Evolutionary conservation across 2,888 invertebrate species (phyloP).

Genomic region (Mellilla xanthometata): DNA sequence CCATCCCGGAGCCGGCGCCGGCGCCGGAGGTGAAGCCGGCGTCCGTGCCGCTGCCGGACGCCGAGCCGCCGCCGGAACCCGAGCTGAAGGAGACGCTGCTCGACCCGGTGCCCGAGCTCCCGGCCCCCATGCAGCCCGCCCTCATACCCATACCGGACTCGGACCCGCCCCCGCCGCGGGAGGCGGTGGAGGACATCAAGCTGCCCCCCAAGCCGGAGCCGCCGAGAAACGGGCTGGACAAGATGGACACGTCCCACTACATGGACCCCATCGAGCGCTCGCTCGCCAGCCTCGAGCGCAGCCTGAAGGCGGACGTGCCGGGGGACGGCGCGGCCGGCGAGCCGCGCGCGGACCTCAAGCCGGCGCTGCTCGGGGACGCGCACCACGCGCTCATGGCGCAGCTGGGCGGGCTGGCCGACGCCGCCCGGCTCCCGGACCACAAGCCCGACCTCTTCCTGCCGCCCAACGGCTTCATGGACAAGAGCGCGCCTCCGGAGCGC

Average conservation of each 20-base stretch:
- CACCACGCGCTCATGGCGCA: slow-evolving; percentile 75
- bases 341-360: slow-evolving; percentile 40
- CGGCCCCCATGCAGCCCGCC: slow-evolving; percentile 39
- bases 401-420: slow-evolving; percentile 65
- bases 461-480: slow-evolving; percentile 70
- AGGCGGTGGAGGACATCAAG: slow-evolving; percentile 47
- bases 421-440: slow-evolving; percentile 63
- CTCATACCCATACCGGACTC: slow-evolving; percentile 13
- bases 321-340: slow-evolving; percentile 78
- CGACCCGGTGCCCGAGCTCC: slow-evolving; percentile 38
- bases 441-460: slow-evolving; percentile 66
- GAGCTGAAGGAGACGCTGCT: slow-evolving; percentile 50
- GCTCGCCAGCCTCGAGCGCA: slow-evolving; percentile 86
- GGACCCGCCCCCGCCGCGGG: slow-evolving; percentile 39
- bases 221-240: slow-evolving; percentile 72
- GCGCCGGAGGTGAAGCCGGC: slow-evolving; percentile 24
- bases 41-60: slow-evolving; percentile 40
- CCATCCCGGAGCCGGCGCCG: slow-evolving; percentile 24
- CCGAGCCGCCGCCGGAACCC: slow-evolving; percentile 37
- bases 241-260: slow-evolving; percentile 68
- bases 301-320: slow-evolving; percentile 81
- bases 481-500: slow-evolving; percentile 57
- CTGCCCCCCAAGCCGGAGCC: slow-evolving; percentile 55
- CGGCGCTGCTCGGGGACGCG: slow-evolving; percentile 57
- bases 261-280: slow-evolving; percentile 88